Evolutionary conservation across 1,140 invertebrate genomes (phyloP).

Genomic region (Semibalanus balanoides): DNA sequence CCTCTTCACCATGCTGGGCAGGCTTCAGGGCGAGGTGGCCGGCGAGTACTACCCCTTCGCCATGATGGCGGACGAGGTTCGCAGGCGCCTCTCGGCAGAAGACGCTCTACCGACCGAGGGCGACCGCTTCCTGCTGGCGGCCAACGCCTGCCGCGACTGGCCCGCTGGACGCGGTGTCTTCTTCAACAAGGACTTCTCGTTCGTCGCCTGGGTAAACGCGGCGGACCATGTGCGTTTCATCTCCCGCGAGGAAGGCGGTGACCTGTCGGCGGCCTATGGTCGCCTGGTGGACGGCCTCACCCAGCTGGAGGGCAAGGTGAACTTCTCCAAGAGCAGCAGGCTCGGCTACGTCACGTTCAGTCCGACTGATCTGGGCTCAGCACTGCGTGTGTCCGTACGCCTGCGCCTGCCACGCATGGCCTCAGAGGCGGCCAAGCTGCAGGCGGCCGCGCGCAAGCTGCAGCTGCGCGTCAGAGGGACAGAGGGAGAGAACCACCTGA

Average conservation of each 20-base stretch:
- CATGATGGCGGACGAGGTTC: constrained; percentile 77
- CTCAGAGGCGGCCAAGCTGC: constrained; percentile 60
- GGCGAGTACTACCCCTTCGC: constrained; percentile 30
- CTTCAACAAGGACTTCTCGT: constrained; percentile 90
- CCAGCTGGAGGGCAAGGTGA: constrained; percentile 45
- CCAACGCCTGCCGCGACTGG: constrained; percentile 87
- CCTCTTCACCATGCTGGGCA: constrained; percentile 25
- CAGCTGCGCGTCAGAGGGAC: constrained; percentile 47
- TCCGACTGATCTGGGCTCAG: constrained; percentile 70
- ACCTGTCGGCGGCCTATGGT: constrained; percentile 40
- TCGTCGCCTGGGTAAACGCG: constrained; percentile 94
- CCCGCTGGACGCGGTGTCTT: constrained; percentile 87
- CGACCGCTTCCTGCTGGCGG: constrained; percentile 61
- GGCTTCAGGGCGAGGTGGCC: constrained; percentile 78
- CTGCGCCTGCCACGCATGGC: constrained; percentile 65
- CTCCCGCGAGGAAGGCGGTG: constrained; percentile 91
- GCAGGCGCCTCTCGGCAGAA: constrained; percentile 86
- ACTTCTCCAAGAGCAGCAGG: constrained; percentile 54
- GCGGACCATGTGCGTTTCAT: constrained; percentile 93
- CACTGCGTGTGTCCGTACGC: constrained; percentile 64
- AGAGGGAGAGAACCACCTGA: constrained; percentile 34
- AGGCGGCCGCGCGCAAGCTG: constrained; percentile 60
- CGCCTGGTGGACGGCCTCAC: constrained; percentile 27
- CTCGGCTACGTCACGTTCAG: constrained; percentile 74
- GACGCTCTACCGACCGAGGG: constrained; percentile 96